These are phyloP conservation scores for Hylaeus anthracinus DNA, from an alignment of 1,140 invertebrate species.

Conservation along the genomic window DNA sequence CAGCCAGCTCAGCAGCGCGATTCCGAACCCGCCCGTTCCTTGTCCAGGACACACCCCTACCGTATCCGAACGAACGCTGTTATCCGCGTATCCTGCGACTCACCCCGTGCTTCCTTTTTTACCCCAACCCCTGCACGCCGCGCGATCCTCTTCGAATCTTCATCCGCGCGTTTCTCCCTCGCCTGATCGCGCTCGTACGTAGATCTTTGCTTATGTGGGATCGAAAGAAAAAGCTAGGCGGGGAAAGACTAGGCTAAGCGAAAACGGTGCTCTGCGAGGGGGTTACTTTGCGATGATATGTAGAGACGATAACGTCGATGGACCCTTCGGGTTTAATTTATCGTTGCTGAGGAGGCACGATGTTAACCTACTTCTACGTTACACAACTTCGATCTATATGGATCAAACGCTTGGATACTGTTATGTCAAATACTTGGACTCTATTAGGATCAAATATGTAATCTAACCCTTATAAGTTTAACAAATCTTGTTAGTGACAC, in stretches of 20 bases:
- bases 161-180: slow-evolving; percentile 11
- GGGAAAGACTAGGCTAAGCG: neutral
- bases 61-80: slow-evolving; percentile 76
- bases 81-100: slow-evolving; percentile 72
- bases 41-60: slow-evolving; percentile 80
- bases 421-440: too few species aligned
- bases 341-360: too few species aligned
- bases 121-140: slow-evolving; percentile 1
- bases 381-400: too few species aligned
- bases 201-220: slow-evolving; percentile 17
- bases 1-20: slow-evolving; percentile 78
- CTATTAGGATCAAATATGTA: too few species aligned
- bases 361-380: too few species aligned
- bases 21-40: slow-evolving; percentile 80
- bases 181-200: slow-evolving; percentile 21
- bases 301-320: neutral
- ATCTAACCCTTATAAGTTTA: too few species aligned
- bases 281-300: too few species aligned
- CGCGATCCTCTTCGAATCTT: neutral
- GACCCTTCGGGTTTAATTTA: neutral
- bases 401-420: too few species aligned
- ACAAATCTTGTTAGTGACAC: too few species aligned
- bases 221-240: neutral
- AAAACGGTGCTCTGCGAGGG: neutral
- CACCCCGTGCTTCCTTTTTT: slow-evolving; percentile 56